These are phyloP conservation scores for Toxostoma redivivum DNA, from an alignment of 2,113 vertebrate species.

Conservation along the genomic window DNA sequence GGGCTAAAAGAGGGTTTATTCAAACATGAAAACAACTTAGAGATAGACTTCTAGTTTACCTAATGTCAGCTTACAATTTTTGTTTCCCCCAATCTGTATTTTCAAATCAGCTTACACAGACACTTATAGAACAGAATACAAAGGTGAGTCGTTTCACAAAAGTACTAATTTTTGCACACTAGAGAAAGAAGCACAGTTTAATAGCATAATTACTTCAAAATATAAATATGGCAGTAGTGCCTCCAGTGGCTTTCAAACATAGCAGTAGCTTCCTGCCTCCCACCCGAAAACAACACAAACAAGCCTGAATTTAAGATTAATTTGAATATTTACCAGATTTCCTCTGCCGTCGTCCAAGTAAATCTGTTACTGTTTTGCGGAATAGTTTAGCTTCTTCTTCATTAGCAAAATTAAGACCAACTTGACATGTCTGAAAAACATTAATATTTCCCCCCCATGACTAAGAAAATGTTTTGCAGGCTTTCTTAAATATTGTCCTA, in stretches of 20 bases:
- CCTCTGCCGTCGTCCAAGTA: conserved; percentile 87
- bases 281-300: neutral
- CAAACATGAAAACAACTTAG: neutral
- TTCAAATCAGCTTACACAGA: neutral
- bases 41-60: neutral
- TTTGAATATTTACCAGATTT: conserved; percentile 82
- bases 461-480: conserved; percentile 13
- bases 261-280: neutral
- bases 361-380: conserved; percentile 84
- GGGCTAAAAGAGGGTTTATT: conserved; percentile 2
- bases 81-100: neutral
- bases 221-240: neutral
- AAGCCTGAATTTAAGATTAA: conserved; percentile 28
- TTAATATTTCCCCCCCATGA: conserved; percentile 17
- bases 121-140: neutral
- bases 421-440: conserved; percentile 86
- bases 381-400: conserved; percentile 97
- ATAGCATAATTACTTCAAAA: neutral
- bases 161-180: neutral
- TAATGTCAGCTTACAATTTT: neutral
- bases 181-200: neutral
- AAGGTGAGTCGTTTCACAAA: neutral
- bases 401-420: conserved; percentile 96
- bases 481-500: neutral
- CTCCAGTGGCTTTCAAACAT: neutral